Conservation (phyloP, 2,113 vertebrate genomes). For the Bos taurus region ARS-UCD2.0 NC_037328.1:150923501-150924000, state of each 20-base stretch:
- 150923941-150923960: not conserved
- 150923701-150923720: not conserved
- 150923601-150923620: not conserved
- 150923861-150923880: not conserved
- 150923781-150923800: not conserved
- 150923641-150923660: not conserved
- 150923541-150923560: not conserved
- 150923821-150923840: fast-evolving
- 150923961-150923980: not conserved
- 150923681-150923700: not conserved
- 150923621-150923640: not conserved
- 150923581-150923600: not conserved
- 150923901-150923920: too few species aligned
- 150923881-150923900: fast-evolving
- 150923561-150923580: not conserved
- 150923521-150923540: not conserved
- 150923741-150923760: not conserved
- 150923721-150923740: not conserved
- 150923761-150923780: not conserved
- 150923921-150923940: not conserved
- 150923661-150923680: not conserved
- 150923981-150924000: not conserved
- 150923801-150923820: fast-evolving
- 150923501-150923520: not conserved
- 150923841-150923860: fast-evolving